Base-by-base conservation (phyloP, 2,797 vertebrate species). In the Rhinogobio ventralis region DNA sequence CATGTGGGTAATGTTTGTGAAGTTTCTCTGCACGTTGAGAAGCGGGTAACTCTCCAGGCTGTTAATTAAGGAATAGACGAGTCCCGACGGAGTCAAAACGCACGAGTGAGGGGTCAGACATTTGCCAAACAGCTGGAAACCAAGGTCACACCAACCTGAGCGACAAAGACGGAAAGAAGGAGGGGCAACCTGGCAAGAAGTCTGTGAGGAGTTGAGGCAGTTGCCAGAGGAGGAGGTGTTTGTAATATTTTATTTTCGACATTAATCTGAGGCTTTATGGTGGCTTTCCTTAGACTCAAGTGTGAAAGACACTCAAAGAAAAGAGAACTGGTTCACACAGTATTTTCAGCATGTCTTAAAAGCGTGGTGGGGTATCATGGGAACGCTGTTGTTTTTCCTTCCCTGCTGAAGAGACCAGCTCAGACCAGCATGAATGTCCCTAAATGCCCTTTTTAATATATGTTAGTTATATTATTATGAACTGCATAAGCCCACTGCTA, bases 121-220 rank as follows among this genome's bases (percentile, higher is more conserved):
- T 73, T 88, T 92, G 92, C 91, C 89, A 69, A 90, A 91, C 94
- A 95, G 94, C 94, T 94, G 93, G 93, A 94, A 88, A 92, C 89
- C 91, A 95, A 95, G 95, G 94, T 95, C 94, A 93, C 57, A 57
- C 67, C 89, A 93, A 93, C 91, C 91, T 82, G 86, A 68, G 82
- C 46, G 76, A 91, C 91, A 69, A 49, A 87, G 66, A 49, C 6
- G 14, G 62, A 86, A 36, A 51, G 80, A 25, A 55, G 69, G 76
- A 49, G 69, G 36, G 68, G 80, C 14, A 5, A 33, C 67, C 74
- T 83, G 81, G 74, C 77, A 84, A 45, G 71, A 49, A 15, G 66
- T 57, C 74, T 45, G n/a, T 7, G 67, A 85, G 57, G 68, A 83
- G 64, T 81, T 85, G 76, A 88, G 90, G 69, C 88, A 67, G 86